Evolutionary conservation across 2,797 vertebrate genomes (phyloP).

Genomic region (Pseudomugil gertrudae): DNA sequence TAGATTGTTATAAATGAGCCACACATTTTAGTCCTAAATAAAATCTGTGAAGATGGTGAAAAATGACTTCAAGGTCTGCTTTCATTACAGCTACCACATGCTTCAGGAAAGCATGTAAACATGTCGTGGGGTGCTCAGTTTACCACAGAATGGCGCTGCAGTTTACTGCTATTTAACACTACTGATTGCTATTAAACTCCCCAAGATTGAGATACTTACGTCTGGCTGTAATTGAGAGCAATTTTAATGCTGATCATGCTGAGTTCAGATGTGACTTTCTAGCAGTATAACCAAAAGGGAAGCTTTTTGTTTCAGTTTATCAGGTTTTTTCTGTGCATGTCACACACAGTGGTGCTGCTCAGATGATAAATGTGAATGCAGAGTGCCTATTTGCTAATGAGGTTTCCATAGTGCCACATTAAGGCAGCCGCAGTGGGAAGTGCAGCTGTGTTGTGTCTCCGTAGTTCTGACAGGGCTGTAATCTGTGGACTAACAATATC

Average conservation of each 20-base stretch:
- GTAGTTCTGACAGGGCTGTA: conserved; percentile 73
- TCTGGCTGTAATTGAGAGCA: conserved; percentile 39
- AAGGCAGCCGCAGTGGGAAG: conserved; percentile 68
- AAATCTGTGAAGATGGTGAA: conserved; percentile 9
- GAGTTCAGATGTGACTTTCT: conserved; percentile 28
- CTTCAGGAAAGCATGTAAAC: conserved; percentile 22
- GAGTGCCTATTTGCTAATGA: conserved; percentile 69
- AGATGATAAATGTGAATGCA: conserved; percentile 54
- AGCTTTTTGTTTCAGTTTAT: neutral
- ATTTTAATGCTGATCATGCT: conserved; percentile 22
- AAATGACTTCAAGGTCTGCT: conserved; percentile 14
- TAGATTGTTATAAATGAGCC: conserved; percentile 46
- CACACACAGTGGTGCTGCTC: conserved; percentile 39
- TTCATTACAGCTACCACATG: conserved; percentile 30
- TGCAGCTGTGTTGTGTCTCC: conserved; percentile 76
- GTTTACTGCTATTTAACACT: conserved; percentile 35
- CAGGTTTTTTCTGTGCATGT: conserved; percentile 31
- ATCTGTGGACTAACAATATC: conserved; percentile 79
- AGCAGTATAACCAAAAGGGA: conserved; percentile 32
- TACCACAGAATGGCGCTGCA: conserved; percentile 20
- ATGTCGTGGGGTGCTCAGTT: conserved; percentile 28
- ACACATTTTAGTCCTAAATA: conserved; percentile 12
- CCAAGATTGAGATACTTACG: conserved; percentile 40
- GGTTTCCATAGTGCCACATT: conserved; percentile 72
- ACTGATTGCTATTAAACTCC: conserved; percentile 43